A percentile compares a stretch with the other conserved stretches of the same genome.
Evolutionary conservation across 2,797 vertebrate species (phyloP).

Genomic region (Sus cebifrons): DNA sequence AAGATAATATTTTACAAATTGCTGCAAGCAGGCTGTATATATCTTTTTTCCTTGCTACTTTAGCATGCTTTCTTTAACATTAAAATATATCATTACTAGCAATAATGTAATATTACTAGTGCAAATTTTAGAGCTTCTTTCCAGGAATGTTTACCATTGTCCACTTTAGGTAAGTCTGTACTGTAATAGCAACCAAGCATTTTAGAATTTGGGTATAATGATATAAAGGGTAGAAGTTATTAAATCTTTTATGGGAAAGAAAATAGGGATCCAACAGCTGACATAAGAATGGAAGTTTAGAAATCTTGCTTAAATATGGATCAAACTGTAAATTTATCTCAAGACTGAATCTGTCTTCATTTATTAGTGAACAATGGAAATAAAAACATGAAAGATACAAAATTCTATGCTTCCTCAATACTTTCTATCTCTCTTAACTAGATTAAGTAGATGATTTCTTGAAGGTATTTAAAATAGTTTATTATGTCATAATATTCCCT

Average conservation of each 20-base stretch:
- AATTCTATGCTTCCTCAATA: neutral
- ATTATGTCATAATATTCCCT: neutral
- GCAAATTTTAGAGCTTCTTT: constrained; percentile 9
- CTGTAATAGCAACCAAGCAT: too few species aligned
- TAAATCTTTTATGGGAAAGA: neutral
- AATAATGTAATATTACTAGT: constrained; percentile 74
- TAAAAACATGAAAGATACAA: neutral
- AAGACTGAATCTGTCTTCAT: neutral
- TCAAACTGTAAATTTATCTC: neutral
- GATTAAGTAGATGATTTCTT: neutral
- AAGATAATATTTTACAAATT: constrained; percentile 59
- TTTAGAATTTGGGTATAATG: too few species aligned
- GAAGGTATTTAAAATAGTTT: constrained; percentile 4
- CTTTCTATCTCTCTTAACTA: neutral
- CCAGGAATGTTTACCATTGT: neutral
- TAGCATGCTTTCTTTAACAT: constrained; percentile 63
- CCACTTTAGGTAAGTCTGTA: constrained; percentile 50
- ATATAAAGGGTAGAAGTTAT: neutral
- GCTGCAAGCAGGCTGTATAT: constrained; percentile 66
- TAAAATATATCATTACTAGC: constrained; percentile 55
- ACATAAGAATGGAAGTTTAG: neutral
- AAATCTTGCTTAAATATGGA: neutral
- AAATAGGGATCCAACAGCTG: neutral
- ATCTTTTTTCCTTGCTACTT: constrained; percentile 35
- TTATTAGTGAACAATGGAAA: neutral